Conservation (phyloP, 1,140 invertebrate genomes). For the Aphaenogaster rudis region DNA sequence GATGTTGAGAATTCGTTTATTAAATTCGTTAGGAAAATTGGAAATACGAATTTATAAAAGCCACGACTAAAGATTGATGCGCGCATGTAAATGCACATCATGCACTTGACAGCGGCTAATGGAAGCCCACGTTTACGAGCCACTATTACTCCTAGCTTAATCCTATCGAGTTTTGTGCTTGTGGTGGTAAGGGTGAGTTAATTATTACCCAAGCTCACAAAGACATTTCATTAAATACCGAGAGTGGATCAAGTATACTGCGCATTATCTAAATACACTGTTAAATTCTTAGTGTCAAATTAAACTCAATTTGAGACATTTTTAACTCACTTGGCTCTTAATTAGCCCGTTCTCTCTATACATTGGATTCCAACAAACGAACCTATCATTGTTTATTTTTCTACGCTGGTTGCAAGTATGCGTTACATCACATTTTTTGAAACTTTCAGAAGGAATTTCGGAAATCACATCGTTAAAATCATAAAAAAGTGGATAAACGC, state of each 20-base stretch:
- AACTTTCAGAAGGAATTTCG: no score
- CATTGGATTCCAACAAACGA: no score
- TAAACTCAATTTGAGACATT: no score
- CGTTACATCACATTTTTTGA: no score
- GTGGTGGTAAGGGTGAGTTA: conserved; percentile 30
- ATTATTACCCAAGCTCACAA: neutral
- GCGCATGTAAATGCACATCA: neutral
- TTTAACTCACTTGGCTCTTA: no score
- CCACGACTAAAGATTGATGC: conserved; percentile 8
- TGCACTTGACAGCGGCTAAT: conserved; percentile 1
- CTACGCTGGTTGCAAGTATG: no score
- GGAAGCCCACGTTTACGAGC: conserved; percentile 21
- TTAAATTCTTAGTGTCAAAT: no score
- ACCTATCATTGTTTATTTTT: no score
- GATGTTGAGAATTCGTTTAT: neutral
- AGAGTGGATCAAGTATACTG: neutral
- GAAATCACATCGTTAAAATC: no score
- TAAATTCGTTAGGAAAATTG: neutral
- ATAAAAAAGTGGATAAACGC: no score
- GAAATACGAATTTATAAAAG: neutral
- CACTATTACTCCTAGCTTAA: conserved; percentile 34
- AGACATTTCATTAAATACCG: conserved; percentile 16
- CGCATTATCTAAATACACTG: neutral
- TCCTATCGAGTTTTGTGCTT: conserved; percentile 21
- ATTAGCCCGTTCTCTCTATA: no score